Base-by-base conservation (phyloP, 1,140 invertebrate genomes). In the Calliopsis andreniformis region DNA sequence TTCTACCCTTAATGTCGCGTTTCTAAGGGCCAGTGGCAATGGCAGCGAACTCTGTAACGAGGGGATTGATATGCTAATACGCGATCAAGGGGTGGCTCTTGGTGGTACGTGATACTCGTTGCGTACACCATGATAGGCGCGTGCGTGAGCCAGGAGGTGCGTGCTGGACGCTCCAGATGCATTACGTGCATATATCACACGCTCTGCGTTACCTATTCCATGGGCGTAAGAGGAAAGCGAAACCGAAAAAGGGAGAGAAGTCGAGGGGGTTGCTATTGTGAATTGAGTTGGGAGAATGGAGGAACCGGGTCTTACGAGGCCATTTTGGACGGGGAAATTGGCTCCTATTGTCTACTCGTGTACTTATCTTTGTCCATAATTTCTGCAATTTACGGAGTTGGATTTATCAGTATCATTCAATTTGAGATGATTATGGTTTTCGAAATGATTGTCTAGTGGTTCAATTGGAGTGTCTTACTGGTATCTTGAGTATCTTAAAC, bases 31-130 rank as follows among this genome's bases (percentile, higher is more conserved):
- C 8, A 32, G 16, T 12, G 30, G 25, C 6, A 39, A 1, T 39
- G 55, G 14, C 10, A 23, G 32, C 20, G 58, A 28, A 12, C 16
- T 16, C 43, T 25, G 51, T 85, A 85, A 85, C 83, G 79, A 85
- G 76, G 80, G 79, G 76, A 85, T 85, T 85, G 83, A 85, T 85
- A 85, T 85, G 83, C 79, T 85, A 85, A 85, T 85, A 20, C 39
- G 8, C 25, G 66, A 58, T 55, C 58, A 64, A 78, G 71, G 81
- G 82, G 70, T 83, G 79, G 28, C 61, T 67, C 53, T 49, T 20
- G 70, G 56, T 49, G 67, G 49, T 69, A 64, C 23, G 18, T 35
- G 47, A 69, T 62, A 62, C n/a, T 10, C 43, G 42, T 43, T 45
- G 42, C 53, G 43, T 25, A 28, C 39, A 25, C 32, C 4, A 51